Conservation (phyloP, 2,797 vertebrate genomes). For the Muscicapa comitata region DNA sequence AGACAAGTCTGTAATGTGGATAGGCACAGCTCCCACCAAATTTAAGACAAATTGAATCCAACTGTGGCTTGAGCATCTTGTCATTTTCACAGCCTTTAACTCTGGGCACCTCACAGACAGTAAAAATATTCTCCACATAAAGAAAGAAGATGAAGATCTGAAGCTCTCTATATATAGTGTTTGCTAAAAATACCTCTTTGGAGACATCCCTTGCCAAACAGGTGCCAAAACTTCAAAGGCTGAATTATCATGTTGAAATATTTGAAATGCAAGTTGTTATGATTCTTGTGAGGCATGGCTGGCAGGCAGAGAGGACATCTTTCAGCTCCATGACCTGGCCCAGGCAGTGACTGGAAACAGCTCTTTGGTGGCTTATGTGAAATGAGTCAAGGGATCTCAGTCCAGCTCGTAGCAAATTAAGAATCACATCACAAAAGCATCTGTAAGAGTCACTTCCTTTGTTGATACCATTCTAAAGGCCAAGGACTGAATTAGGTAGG, state of each 20-base stretch:
- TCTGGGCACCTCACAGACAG: background rate
- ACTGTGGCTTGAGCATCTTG: background rate
- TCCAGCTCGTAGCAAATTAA: background rate
- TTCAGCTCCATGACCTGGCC: background rate
- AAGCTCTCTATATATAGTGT: background rate
- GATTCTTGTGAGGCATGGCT: background rate
- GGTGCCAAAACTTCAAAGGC: slow-evolving; percentile 35
- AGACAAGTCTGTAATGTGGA: background rate
- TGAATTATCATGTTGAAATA: background rate
- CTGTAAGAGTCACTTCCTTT: slow-evolving; percentile 41
- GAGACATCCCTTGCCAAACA: slow-evolving; percentile 1
- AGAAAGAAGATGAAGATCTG: background rate
- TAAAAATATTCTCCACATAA: background rate
- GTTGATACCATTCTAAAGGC: slow-evolving; percentile 29
- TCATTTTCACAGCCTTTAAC: background rate
- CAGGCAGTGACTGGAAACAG: slow-evolving; percentile 17
- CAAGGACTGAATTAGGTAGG: background rate
- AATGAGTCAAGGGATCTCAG: background rate
- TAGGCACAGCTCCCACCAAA: background rate
- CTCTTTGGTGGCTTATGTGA: background rate
- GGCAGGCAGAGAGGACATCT: background rate
- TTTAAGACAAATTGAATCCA: background rate
- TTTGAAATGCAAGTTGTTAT: background rate
- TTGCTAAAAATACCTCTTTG: slow-evolving; percentile 24
- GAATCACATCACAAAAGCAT: slow-evolving; percentile 30